These are phyloP conservation scores for Drosophila fungiperda DNA, from an alignment of 2,888 invertebrate species.

Conservation along the genomic window DNA sequence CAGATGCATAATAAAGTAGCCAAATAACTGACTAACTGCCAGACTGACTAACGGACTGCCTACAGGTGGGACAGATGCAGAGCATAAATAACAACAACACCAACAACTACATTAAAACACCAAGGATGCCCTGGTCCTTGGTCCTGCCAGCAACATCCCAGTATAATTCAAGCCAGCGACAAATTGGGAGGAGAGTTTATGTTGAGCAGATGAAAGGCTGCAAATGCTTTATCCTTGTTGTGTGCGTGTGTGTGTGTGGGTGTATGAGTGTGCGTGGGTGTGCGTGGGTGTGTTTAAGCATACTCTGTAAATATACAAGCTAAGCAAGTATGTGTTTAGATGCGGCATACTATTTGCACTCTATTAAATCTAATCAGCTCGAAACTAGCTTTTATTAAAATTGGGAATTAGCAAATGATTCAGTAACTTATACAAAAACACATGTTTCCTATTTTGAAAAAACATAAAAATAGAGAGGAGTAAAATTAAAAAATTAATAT, in stretches of 20 bases:
- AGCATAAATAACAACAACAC: constrained; percentile 22
- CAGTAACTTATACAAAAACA: neutral
- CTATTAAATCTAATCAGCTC: neutral
- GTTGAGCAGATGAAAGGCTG: constrained; percentile 53
- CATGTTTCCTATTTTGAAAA: neutral
- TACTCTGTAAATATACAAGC: neutral
- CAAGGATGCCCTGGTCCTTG: constrained; percentile 22
- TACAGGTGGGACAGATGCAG: constrained; percentile 1
- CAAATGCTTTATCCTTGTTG: constrained; percentile 40
- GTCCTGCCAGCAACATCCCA: constrained; percentile 10
- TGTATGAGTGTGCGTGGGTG: neutral
- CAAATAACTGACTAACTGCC: constrained; percentile 28
- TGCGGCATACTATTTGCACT: neutral
- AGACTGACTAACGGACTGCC: neutral
- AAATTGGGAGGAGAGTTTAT: constrained; percentile 6
- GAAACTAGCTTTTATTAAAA: neutral
- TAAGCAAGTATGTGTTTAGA: neutral
- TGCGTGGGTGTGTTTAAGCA: neutral
- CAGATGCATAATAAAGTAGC: constrained; percentile 42
- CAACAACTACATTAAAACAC: constrained; percentile 32
- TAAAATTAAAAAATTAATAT: neutral
- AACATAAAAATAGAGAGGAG: neutral
- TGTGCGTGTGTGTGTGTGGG: neutral
- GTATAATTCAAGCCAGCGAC: constrained; percentile 5
- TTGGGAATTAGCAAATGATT: neutral